Evolutionary conservation across 2,113 vertebrate genomes (phyloP).

Genomic region (Pardalotus punctatus): DNA sequence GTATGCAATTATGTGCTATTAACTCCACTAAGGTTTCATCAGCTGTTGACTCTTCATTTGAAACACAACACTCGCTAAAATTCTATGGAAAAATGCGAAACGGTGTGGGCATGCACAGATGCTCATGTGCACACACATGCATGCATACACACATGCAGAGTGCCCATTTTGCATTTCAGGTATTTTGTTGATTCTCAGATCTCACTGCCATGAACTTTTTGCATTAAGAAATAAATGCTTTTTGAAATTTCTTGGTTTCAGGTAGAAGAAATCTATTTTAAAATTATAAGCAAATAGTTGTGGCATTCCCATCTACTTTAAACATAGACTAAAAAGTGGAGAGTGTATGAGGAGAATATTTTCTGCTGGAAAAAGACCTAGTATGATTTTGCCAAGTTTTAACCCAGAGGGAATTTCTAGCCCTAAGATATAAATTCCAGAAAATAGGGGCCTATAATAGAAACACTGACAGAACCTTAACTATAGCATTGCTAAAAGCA

Average conservation of each 20-base stretch:
- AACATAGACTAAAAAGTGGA: background rate
- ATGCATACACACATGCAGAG: accelerated
- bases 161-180: background rate
- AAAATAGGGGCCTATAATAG: conserved; percentile 63
- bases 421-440: conserved; percentile 68
- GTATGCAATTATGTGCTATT: background rate
- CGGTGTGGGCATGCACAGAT: background rate
- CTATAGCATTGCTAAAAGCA: conserved; percentile 52
- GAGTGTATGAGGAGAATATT: background rate
- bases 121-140: accelerated
- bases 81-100: background rate
- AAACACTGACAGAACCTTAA: conserved; percentile 62
- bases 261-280: conserved; percentile 7
- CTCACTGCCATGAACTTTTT: background rate
- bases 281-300: background rate
- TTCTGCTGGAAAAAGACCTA: conserved; percentile 13
- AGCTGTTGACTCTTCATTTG: background rate
- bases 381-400: conserved; percentile 44
- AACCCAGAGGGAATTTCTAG: conserved; percentile 53
- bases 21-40: background rate
- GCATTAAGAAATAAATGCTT: background rate
- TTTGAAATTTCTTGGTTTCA: background rate
- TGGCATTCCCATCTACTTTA: background rate
- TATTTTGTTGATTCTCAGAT: background rate
- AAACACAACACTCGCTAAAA: background rate